These are phyloP conservation scores for Phataginus tetradactyla DNA, from an alignment of 2,797 vertebrate genomes.

Conservation along the genomic window DNA sequence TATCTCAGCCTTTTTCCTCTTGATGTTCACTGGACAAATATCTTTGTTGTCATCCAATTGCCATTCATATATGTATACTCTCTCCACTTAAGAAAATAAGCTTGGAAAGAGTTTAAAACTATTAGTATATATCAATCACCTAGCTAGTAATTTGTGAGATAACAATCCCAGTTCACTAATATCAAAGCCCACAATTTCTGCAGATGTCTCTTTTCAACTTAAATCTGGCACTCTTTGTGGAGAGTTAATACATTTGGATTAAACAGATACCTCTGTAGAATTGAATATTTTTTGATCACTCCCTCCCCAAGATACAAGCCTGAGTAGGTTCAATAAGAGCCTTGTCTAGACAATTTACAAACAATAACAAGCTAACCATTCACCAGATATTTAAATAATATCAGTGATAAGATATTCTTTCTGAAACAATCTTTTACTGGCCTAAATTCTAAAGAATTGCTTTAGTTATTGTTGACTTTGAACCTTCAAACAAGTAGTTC, in stretches of 20 bases:
- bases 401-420: neutral
- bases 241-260: neutral
- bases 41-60: neutral
- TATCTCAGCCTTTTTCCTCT: neutral
- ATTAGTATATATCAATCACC: neutral
- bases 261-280: neutral
- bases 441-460: neutral
- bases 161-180: neutral
- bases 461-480: neutral
- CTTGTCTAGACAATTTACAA: neutral
- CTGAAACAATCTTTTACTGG: neutral
- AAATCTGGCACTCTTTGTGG: neutral
- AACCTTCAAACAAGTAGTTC: neutral
- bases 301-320: neutral
- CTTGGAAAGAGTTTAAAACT: neutral
- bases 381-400: too few relatives aligned
- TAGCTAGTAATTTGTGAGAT: neutral
- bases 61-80: neutral
- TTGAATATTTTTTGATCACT: neutral
- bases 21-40: neutral
- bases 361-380: neutral
- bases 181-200: neutral
- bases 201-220: neutral
- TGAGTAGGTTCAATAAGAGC: neutral
- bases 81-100: neutral